Evolutionary conservation across 2,888 invertebrate genomes (phyloP).

Genomic region (Euspilapteryx auroguttella): DNA sequence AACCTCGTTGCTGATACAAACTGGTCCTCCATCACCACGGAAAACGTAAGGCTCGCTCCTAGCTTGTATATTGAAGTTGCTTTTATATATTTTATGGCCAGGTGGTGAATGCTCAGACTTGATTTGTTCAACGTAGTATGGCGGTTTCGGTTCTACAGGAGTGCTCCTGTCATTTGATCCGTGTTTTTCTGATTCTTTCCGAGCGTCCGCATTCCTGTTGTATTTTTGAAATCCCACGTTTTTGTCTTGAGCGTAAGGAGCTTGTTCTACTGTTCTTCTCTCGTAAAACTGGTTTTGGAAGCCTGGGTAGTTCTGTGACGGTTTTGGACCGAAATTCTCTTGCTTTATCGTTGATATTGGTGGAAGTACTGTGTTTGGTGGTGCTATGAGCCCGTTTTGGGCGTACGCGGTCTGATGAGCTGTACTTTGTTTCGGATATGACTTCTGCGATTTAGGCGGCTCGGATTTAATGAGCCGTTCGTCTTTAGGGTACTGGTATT

Average conservation of each 20-base stretch:
- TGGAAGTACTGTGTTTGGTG: constrained; percentile 31
- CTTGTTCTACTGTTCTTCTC: constrained; percentile 27
- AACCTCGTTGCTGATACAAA: constrained; percentile 58
- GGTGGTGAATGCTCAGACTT: constrained; percentile 57
- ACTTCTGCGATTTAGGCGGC: constrained; percentile 19
- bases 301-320: constrained; percentile 14
- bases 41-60: constrained; percentile 59
- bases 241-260: constrained; percentile 17
- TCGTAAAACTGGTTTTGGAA: constrained; percentile 30
- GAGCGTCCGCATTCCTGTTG: constrained; percentile 25
- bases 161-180: constrained; percentile 14
- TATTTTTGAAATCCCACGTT: constrained; percentile 46
- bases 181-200: constrained; percentile 19
- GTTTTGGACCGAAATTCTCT: constrained; percentile 41
- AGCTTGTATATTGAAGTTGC: constrained; percentile 32
- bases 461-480: constrained; percentile 31
- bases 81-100: constrained; percentile 54
- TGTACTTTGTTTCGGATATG: constrained; percentile 21
- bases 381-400: constrained; percentile 23
- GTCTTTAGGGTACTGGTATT: constrained; percentile 42
- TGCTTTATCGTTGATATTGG: constrained; percentile 57
- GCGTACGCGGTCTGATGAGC: constrained; percentile 22
- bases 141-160: constrained; percentile 29
- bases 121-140: constrained; percentile 54
- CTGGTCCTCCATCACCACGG: constrained; percentile 72